Evolutionary conservation across 2,797 vertebrate genomes (phyloP).

Genomic region (Nannoperca obscura): DNA sequence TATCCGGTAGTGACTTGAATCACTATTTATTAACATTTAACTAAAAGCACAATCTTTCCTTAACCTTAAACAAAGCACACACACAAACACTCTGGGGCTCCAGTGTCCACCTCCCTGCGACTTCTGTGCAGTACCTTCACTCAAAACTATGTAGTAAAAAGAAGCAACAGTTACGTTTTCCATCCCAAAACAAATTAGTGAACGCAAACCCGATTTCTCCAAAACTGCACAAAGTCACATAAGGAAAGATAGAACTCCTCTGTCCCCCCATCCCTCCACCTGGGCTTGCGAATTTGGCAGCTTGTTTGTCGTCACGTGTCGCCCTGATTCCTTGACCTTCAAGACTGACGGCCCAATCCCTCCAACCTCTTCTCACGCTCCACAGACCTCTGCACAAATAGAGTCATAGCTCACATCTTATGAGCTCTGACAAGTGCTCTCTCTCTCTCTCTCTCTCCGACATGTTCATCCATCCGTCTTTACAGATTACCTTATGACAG

Average conservation of each 20-base stretch:
- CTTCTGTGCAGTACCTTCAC: not conserved
- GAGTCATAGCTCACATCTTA: constrained; percentile 66
- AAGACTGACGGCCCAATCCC: constrained; percentile 37
- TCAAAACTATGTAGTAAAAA: not conserved
- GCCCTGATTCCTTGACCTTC: constrained; percentile 65
- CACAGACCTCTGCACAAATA: constrained; percentile 57
- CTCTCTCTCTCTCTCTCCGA: constrained; percentile 28
- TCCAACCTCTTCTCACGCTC: constrained; percentile 62
- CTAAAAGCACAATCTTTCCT: not conserved
- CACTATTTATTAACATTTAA: not conserved
- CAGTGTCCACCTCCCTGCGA: not conserved
- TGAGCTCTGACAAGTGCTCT: constrained; percentile 57
- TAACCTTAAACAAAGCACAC: not conserved
- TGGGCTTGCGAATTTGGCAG: constrained; percentile 9
- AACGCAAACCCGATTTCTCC: not conserved
- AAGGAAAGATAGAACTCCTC: not conserved
- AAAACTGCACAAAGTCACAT: not conserved
- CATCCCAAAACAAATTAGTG: not conserved
- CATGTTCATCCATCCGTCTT: constrained; percentile 26
- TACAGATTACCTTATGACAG: constrained; percentile 34
- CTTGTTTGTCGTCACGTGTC: constrained; percentile 26
- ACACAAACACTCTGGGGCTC: not conserved
- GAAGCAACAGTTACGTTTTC: not conserved
- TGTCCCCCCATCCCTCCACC: not conserved
- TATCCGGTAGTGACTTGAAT: not conserved